phyloP scores from a whole-genome alignment of 2,113 vertebrate species.

The Motacilla tschutschensis region DNA sequence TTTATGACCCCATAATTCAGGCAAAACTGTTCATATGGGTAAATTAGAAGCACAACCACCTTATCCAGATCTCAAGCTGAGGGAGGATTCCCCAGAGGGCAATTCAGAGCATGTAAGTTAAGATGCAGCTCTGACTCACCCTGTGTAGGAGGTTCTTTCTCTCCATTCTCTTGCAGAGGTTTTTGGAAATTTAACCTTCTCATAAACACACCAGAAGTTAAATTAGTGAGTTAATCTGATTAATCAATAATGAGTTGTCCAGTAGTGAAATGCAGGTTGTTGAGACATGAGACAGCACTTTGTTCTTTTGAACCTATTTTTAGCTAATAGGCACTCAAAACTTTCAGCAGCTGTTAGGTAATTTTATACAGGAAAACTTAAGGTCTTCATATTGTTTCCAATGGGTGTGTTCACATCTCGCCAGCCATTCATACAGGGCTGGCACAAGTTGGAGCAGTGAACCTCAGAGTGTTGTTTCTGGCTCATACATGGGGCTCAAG shows the following conservation, averaged over 20 bases:
- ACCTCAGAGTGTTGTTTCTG: not conserved
- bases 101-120: not conserved
- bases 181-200: not conserved
- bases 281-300: not conserved
- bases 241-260: not conserved
- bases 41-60: not conserved
- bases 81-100: not conserved
- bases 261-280: not conserved
- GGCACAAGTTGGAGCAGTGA: not conserved
- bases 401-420: not conserved
- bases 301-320: not conserved
- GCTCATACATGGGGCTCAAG: rapidly evolving
- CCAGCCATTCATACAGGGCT: not conserved
- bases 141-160: not conserved
- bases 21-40: not conserved
- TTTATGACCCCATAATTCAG: not conserved
- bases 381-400: not conserved
- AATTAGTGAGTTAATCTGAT: not conserved
- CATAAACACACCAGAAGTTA: not conserved
- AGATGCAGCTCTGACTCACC: not conserved
- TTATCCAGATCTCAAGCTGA: not conserved
- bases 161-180: not conserved
- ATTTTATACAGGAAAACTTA: not conserved
- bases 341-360: not conserved
- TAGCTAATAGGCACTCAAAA: not conserved